Evolutionary conservation across 2,888 invertebrate genomes (phyloP).

Genomic region (Lumbricus terrestris): DNA sequence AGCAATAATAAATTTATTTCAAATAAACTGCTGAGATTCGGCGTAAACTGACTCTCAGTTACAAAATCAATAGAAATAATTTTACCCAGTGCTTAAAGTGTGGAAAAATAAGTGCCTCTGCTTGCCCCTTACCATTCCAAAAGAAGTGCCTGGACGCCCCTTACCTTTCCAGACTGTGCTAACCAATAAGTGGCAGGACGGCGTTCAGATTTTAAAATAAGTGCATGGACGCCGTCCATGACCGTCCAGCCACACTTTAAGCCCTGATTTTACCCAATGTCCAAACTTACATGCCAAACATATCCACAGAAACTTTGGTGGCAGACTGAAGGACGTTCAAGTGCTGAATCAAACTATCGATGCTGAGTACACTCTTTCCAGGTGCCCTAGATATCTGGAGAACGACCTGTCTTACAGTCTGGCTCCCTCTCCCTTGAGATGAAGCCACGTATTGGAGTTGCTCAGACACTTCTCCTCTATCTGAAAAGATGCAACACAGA

Average conservation of each 20-base stretch:
- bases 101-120: too few species aligned
- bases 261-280: too few species aligned
- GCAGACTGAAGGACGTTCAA: slow-evolving; percentile 75
- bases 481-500: neutral
- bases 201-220: too few species aligned
- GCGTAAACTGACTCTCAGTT: neutral
- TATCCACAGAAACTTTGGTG: slow-evolving; percentile 84
- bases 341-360: slow-evolving; percentile 66
- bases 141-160: too few species aligned
- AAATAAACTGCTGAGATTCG: neutral
- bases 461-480: neutral
- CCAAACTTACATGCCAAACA: slow-evolving; percentile 76
- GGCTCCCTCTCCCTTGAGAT: neutral
- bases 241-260: too few species aligned
- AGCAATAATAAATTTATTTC: neutral
- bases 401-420: neutral
- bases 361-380: slow-evolving; percentile 48
- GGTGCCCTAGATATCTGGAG: slow-evolving; percentile 68
- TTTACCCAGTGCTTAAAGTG: neutral
- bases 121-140: too few species aligned
- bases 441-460: neutral
- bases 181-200: too few species aligned
- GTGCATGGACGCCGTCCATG: too few species aligned
- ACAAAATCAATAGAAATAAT: neutral
- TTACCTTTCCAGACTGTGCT: too few species aligned